A percentile compares a stretch with the other conserved stretches of the same genome.
Conservation (phyloP, 2,888 invertebrate species). For the Ectemnius lituratus region DNA sequence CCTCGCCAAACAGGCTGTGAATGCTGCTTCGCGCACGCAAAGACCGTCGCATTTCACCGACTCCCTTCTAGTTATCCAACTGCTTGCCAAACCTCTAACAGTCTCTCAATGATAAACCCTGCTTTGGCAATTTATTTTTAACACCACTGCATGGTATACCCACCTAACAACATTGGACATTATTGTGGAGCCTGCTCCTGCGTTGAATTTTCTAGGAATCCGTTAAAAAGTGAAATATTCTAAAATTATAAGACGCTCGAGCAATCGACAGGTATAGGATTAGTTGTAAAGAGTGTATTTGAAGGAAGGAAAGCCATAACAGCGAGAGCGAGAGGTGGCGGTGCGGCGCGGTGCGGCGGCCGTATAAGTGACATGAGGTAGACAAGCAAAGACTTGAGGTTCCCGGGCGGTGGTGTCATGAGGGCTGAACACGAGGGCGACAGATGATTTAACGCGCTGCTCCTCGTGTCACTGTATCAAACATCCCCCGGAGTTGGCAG, state of each 20-base stretch:
- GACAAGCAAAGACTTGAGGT: constrained; percentile 68
- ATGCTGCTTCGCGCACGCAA: background rate
- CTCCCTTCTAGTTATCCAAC: too few relatives aligned
- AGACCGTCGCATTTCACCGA: too few relatives aligned
- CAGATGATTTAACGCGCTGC: constrained; percentile 71
- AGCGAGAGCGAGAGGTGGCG: constrained; percentile 45
- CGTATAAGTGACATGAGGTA: constrained; percentile 71
- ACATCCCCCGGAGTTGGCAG: constrained; percentile 43
- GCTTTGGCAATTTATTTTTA: too few relatives aligned
- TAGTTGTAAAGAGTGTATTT: constrained; percentile 69
- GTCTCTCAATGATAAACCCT: too few relatives aligned
- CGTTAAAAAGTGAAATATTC: too few relatives aligned
- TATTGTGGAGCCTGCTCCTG: too few relatives aligned
- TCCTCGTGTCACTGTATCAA: constrained; percentile 68
- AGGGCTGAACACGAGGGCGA: constrained; percentile 60
- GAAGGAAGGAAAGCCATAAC: constrained; percentile 48
- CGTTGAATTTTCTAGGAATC: too few relatives aligned
- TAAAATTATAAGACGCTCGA: background rate
- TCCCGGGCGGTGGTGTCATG: constrained; percentile 50
- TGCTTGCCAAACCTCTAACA: too few relatives aligned
- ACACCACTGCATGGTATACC: too few relatives aligned
- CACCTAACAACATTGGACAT: too few relatives aligned
- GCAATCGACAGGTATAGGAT: constrained; percentile 53
- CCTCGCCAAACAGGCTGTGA: constrained; percentile 20
- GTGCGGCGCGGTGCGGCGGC: background rate